Conservation (phyloP, 2,888 invertebrate genomes). For the Baccha elongata region DNA sequence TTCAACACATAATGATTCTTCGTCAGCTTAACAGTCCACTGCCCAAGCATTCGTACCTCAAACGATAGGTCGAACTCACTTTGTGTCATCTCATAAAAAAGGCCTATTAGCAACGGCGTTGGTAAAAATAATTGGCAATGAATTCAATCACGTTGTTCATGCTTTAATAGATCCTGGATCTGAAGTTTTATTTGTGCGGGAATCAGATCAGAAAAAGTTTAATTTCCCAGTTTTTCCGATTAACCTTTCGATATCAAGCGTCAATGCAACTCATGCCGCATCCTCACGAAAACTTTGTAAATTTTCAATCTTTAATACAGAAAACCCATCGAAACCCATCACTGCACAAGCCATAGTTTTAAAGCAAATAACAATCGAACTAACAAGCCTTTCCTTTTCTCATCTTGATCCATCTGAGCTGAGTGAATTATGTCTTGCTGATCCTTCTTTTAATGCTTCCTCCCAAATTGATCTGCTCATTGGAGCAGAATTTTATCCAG, state of each 20-base stretch:
- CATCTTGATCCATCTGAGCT: no score
- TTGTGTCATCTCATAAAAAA: background rate
- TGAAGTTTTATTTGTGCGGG: no score
- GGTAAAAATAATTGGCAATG: background rate
- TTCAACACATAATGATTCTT: no score
- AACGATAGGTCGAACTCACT: background rate
- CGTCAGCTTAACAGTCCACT: no score
- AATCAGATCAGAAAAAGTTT: background rate
- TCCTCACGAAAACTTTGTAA: background rate
- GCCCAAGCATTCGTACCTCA: background rate
- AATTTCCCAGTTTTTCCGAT: background rate
- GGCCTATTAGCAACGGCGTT: background rate
- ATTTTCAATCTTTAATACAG: background rate
- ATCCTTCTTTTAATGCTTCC: no score
- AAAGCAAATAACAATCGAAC: no score
- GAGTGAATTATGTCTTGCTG: no score
- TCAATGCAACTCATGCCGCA: background rate
- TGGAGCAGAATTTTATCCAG: no score
- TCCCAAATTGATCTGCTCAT: no score
- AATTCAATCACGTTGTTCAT: background rate
- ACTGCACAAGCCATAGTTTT: no score
- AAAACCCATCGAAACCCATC: no score
- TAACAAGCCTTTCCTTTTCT: no score
- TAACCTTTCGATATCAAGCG: slow-evolving; percentile 5
- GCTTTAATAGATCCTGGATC: slow-evolving; percentile 12